Conservation (phyloP, 2,888 invertebrate genomes). For the Hirudinaria manillensis region DNA sequence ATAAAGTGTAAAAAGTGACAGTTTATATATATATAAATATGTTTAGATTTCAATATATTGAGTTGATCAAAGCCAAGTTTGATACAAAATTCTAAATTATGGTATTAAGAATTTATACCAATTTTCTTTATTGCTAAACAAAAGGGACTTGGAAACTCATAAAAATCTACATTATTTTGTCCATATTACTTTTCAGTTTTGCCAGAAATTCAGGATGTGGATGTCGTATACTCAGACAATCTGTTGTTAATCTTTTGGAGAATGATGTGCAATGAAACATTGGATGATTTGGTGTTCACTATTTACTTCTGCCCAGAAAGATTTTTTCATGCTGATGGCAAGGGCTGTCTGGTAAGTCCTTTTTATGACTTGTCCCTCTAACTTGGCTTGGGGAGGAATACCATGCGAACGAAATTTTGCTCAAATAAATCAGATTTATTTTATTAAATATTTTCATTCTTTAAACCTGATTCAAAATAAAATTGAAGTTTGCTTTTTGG, state of each 20-base stretch:
- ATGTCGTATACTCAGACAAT: background rate
- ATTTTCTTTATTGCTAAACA: no score
- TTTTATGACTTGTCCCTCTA: background rate
- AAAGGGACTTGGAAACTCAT: no score
- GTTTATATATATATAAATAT: no score
- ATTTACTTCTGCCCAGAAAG: background rate
- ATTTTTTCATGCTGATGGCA: background rate
- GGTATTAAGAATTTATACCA: no score
- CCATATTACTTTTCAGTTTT: background rate
- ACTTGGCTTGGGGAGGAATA: no score
- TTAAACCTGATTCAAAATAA: background rate
- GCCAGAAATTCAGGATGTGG: background rate
- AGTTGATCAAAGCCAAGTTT: no score
- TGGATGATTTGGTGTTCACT: background rate
- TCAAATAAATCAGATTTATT: no score
- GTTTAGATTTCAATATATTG: no score
- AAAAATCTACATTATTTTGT: no score
- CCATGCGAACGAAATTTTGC: no score
- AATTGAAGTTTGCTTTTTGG: background rate
- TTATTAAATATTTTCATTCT: background rate
- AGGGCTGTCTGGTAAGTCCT: slow-evolving; percentile 7
- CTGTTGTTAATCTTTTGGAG: background rate
- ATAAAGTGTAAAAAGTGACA: no score
- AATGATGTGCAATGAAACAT: background rate
- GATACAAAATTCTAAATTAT: no score